Evolutionary conservation across 1,140 invertebrate species (phyloP), one percentile per base, ranked within the genome.

Genomic region (Helicoverpa zea): DNA sequence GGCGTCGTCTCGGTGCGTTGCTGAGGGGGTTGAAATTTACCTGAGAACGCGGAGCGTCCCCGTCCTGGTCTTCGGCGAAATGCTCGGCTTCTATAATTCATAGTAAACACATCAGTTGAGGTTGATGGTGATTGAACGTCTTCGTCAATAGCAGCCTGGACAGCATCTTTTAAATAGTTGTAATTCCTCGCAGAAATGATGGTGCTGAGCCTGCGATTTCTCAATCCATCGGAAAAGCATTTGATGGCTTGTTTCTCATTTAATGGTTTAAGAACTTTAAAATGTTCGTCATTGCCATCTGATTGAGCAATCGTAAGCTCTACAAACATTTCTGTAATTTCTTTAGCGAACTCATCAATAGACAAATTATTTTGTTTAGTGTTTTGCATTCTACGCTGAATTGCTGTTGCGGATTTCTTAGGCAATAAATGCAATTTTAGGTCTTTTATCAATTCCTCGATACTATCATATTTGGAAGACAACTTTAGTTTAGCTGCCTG

Each of bases 401-500:
- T 66, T 2, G 63, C 35, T 10, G 29, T 30, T 14, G 59, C 29
- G 1, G 59, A 63, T 35, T 63, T 63, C 35, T 63, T 30, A 4
- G 59, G 59, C 29, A 35, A 35, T 35, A 63, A 35, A 4, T 63
- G 11, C 11, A 2, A 4, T 29, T 35, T 30, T 12, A 63, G 2
- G 5, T 63, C 29, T 4, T 5, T 10, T 12, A 63, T 35, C 1
- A 63, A 35, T 14, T 35, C 59, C 2, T 12, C 14, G 14, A 63
- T 14, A 35, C 4, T 35, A 3, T 11, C 5, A 63, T 63, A 63
- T 4, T 10, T 23, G 1, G 29, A 10, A 30, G 29, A 58, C 59
- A 81, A 77, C 59, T 63, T 78, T 81, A 84, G 77, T 47, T 81
- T 81, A 18, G 83, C 80, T 61, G 23, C 58, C 76, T 81, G 74